Conservation (phyloP, 1,140 invertebrate genomes). For the Zaprionus africanus region DNA sequence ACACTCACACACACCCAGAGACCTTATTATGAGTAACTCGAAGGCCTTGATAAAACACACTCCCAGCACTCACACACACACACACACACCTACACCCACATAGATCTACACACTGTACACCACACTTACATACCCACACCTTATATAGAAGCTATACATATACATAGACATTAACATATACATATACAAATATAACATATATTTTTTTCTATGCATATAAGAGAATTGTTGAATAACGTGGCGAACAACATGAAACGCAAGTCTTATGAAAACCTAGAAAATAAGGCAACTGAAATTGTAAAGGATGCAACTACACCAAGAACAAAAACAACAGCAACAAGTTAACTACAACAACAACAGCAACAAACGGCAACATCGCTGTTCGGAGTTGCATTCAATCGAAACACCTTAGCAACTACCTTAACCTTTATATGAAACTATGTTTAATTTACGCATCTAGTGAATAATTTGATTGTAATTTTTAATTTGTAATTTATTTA, state of each 20-base stretch:
- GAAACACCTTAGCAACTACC: constrained; percentile 43
- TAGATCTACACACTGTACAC: constrained; percentile 17
- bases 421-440: constrained; percentile 18
- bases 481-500: constrained; percentile 54
- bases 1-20: constrained; percentile 7
- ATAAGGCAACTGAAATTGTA: constrained; percentile 76
- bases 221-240: constrained; percentile 71
- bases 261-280: constrained; percentile 80
- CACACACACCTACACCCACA: constrained; percentile 9
- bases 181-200: constrained; percentile 52
- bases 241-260: constrained; percentile 74
- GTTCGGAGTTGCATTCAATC: constrained; percentile 39
- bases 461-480: constrained; percentile 21
- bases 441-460: constrained; percentile 22
- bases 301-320: constrained; percentile 47
- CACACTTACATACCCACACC: constrained; percentile 11
- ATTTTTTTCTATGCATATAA: constrained; percentile 74
- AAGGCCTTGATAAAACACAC: constrained; percentile 21
- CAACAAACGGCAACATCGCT: constrained; percentile 14
- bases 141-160: constrained; percentile 29
- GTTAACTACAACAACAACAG: constrained; percentile 1
- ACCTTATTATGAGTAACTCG: constrained; percentile 1
- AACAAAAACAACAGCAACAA: constrained; percentile 27
- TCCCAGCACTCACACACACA: constrained; percentile 8
- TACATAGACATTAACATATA: constrained; percentile 20